phyloP scores from a whole-genome alignment of 1,140 invertebrate genomes.

The Psilanteris sp. region DNA sequence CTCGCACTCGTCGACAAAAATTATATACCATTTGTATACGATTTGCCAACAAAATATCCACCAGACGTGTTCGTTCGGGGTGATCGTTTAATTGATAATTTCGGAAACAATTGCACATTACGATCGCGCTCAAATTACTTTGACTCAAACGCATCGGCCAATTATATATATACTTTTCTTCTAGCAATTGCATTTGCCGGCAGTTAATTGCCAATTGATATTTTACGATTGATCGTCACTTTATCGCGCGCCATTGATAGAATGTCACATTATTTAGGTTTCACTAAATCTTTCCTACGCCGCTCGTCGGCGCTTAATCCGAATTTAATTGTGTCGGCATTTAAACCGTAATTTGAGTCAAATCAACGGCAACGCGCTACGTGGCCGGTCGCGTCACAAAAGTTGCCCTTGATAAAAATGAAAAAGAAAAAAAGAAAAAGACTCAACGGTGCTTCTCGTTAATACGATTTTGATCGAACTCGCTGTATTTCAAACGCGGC shows the following conservation, averaged over 20 bases:
- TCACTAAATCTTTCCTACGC: constrained; percentile 40
- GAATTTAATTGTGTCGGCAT: constrained; percentile 71
- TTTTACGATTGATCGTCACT: constrained; percentile 13
- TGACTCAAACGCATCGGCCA: no score
- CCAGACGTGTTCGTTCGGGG: no score
- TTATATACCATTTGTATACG: no score
- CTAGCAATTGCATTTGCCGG: constrained; percentile 2
- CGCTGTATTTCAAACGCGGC: no score
- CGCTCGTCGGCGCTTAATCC: constrained; percentile 68
- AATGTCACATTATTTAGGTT: constrained; percentile 56
- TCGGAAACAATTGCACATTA: constrained; percentile 20
- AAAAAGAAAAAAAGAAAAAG: no score
- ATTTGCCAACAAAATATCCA: no score
- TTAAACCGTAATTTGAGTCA: constrained; percentile 70
- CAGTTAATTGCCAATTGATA: constrained; percentile 14
- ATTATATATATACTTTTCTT: no score
- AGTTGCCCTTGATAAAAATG: constrained; percentile 47
- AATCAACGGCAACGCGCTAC: constrained; percentile 62
- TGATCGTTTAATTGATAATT: no score
- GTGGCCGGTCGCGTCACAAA: constrained; percentile 31
- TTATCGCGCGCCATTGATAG: constrained; percentile 9
- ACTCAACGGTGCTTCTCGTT: constrained; percentile 3
- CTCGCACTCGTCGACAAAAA: no score
- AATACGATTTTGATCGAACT: no score
- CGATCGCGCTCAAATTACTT: no score